A percentile compares a stretch with the other conserved stretches of the same genome.
Conservation (phyloP, 1,140 invertebrate species). For the Lysiphlebus fabarum region DNA sequence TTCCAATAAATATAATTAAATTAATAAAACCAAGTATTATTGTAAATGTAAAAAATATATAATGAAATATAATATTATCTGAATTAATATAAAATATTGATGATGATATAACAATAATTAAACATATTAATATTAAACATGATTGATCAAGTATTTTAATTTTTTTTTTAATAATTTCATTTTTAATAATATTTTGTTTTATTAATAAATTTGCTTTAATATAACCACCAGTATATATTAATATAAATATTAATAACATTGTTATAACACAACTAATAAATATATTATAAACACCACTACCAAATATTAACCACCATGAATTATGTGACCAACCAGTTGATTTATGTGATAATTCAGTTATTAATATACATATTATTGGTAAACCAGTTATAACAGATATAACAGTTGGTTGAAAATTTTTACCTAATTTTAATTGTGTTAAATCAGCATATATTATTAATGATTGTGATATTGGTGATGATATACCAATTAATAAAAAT, state of each 20-base stretch:
- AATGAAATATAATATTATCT: constrained; percentile 57
- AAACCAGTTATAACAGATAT: constrained; percentile 60
- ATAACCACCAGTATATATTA: constrained; percentile 56
- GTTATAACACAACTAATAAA: constrained; percentile 57
- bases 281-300: constrained; percentile 58
- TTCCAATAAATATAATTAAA: no score
- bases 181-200: constrained; percentile 48
- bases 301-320: constrained; percentile 60
- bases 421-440: constrained; percentile 53
- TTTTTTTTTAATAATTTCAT: constrained; percentile 48
- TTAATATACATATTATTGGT: constrained; percentile 58
- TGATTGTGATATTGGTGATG: constrained; percentile 59
- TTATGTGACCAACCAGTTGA: constrained; percentile 55
- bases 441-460: constrained; percentile 60
- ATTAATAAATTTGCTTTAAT: constrained; percentile 54
- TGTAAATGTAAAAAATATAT: constrained; percentile 60
- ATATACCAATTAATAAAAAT: constrained; percentile 57
- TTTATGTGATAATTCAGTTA: constrained; percentile 58
- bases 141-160: constrained; percentile 60
- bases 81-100: constrained; percentile 64
- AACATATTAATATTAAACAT: constrained; percentile 58
- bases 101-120: constrained; percentile 58
- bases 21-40: constrained; percentile 43
- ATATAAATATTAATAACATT: constrained; percentile 55
- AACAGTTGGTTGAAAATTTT: constrained; percentile 58